Base-by-base conservation (phyloP, 2,888 invertebrate species). In the Cosmorhoe ocellata region DNA sequence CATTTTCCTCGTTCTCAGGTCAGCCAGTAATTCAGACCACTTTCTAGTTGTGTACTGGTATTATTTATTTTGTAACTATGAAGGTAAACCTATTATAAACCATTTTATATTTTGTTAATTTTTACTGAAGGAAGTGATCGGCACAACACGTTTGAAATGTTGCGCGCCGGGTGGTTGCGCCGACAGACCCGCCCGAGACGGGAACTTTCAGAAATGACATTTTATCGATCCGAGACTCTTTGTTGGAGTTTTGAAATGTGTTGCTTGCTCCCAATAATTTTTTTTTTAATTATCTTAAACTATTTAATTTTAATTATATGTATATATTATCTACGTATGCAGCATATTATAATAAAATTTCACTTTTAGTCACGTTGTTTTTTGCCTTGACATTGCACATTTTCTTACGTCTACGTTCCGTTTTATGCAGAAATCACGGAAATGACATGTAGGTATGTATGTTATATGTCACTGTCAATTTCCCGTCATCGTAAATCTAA, bases 61-160 rank as follows among this genome's bases (percentile, higher is more conserved):
- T 34, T 49, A 28, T 41, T 51, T 41, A 44, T 37, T 39, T 4
- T 6, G 1, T 37, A 30, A 34, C 40, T 40, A 38, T 30, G 36
- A 39, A 30, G 10, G 28, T 13, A 43, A 51, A 43, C 53, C 30
- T 42, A 56, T 56, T 58, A 55, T 44, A 46, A 51, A 46, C 66
- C 68, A 54, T 53, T 51, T 41, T 37, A 50, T 32, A 60, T 63
- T 66, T 67, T 62, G 44, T 50, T 45, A 40, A 59, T 70, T 66
- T 67, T 65, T 48, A 59, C 37, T 48, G 54, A 67, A 66, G 63
- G 70, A 75, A 67, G 4, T 71, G 76, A 67, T 73, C 66, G 55
- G 61, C 64, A 59, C 63, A 61, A 52, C 59, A 56, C 75, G 76
- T 89, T 89, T 24, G 1, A 85, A 89, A 89, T 86, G 85, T 87